Conservation (phyloP, 2,888 invertebrate species). For the Sphinx pinastri region DNA sequence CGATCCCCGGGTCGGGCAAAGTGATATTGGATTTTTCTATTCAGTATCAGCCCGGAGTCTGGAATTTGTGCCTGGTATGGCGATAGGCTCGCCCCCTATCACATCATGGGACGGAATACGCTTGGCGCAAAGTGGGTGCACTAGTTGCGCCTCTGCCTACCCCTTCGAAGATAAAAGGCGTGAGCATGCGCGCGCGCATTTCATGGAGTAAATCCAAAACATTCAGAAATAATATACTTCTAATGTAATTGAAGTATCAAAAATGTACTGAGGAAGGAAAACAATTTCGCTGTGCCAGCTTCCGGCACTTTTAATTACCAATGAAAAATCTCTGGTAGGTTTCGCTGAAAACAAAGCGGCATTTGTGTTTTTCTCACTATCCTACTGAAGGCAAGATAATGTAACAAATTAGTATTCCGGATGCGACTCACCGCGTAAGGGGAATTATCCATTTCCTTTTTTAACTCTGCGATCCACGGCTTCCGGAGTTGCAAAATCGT, state of each 20-base stretch:
- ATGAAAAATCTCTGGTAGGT: constrained; percentile 50
- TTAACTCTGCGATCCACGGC: constrained; percentile 42
- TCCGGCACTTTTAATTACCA: constrained; percentile 55
- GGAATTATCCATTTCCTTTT: constrained; percentile 49
- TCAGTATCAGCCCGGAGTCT: too few relatives aligned
- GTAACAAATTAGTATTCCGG: constrained; percentile 58
- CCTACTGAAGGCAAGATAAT: constrained; percentile 43
- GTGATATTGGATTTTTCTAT: too few relatives aligned
- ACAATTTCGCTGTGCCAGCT: constrained; percentile 46
- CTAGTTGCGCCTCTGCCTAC: too few relatives aligned
- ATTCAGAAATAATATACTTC: neutral
- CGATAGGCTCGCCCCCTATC: too few relatives aligned
- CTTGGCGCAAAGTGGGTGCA: too few relatives aligned
- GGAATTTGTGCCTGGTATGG: too few relatives aligned
- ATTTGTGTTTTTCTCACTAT: constrained; percentile 48
- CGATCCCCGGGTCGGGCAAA: too few relatives aligned
- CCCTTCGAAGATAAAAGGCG: too few relatives aligned
- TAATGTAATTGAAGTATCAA: constrained; percentile 29
- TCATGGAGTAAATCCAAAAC: neutral
- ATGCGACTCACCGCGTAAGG: constrained; percentile 42
- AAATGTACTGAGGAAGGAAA: constrained; percentile 35
- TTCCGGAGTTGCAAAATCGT: constrained; percentile 42
- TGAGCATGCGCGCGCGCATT: too few relatives aligned
- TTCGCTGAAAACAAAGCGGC: constrained; percentile 43
- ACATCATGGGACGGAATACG: too few relatives aligned